Evolutionary conservation across 2,797 vertebrate genomes (phyloP), one percentile per base, ranked within the genome.

Genomic region (Sarcoramphus papa): DNA sequence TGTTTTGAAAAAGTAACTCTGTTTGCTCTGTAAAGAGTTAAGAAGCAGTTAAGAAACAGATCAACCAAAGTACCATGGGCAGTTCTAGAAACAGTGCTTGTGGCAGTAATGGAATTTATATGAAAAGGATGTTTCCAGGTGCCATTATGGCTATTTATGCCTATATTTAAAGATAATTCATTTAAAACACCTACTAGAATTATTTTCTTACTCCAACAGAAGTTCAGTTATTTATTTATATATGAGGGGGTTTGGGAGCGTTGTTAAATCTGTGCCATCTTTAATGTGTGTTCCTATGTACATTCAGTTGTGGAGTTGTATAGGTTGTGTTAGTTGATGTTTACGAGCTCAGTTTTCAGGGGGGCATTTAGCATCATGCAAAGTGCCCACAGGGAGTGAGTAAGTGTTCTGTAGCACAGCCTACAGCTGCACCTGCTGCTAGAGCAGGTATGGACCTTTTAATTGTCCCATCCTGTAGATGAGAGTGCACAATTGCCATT

Each of bases 161-260:
- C 37, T 79, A 3, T 57, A 56, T 37, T 88, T 81, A 82, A 73
- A 79, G 23, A 9, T 41, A 48, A 56, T 86, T 37, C 4, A 21
- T 84, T 81, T 75, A 37, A 81, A 86, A 91, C 31, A 72, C 23
- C 21, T 84, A 15, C 25, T 57, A 13, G 28, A 79, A 72, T 22
- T 2, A 16, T 73, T 81, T 47, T 40, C 33, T 62, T 54, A 45
- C 43, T 73, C 31, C 23, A 78, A 13, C 5, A 74, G 41, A 45
- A 37, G 9, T 81, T 64, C 14, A 31, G 15, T 67, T 68, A 64
- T 37, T 81, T 72, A 41, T 82, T 77, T 78, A 33, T 79, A 40
- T 53, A 33, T 27, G n/a, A 72, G 28, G 12, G 16, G 5, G 5
- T 9, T 63, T 16, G 6, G 18, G 3, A 62, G 3, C 9, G 0